Base-by-base conservation (phyloP, 2,888 invertebrate genomes). In the Encarsia formosa region DNA sequence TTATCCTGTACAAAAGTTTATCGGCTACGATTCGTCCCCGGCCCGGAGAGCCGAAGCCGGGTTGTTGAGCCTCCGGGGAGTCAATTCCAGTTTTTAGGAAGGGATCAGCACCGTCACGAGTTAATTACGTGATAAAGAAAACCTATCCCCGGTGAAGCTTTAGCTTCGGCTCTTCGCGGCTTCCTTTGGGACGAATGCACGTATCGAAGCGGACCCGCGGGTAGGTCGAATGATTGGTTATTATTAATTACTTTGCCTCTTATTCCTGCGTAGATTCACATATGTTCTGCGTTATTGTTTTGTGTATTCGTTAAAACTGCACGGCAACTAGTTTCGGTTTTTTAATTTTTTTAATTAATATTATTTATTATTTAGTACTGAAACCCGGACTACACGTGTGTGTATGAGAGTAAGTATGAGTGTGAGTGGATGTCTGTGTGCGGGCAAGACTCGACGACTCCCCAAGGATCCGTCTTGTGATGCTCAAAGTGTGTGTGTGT, bases 151-250 rank as follows among this genome's bases (percentile, higher is more conserved):
- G n/a, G n/a, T n/a, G n/a, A n/a, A n/a, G n/a, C n/a, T n/a, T n/a
- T n/a, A n/a, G n/a, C n/a, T n/a, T n/a, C n/a, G n/a, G n/a, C n/a
- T n/a, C 42, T 55, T 58, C 52, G 62, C 57, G 61, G 61, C 62
- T 61, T 49, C 56, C 29, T 37, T 52, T 59, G 63, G 62, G 67
- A 65, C 67, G 65, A 69, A 65, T n/a, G n/a, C n/a, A n/a, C n/a
- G n/a, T 61, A 70, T 72, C 71, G 73, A 73, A 73, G 73, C 73
- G 73, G 72, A 73, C 72, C 73, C 73, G 73, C 72, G 72, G 72
- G 73, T 73, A 73, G 73, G 73, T 73, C 72, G n/a, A 67, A 67
- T 72, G 68, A 64, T 67, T 66, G 60, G 61, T 61, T 61, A 57
- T 51, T 47, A 63, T 59, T 58, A 49, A 56, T 62, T 57, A 58